Percentiles rank a stretch among this genome's conserved stretches.
phyloP scores from a whole-genome alignment of 2,888 invertebrate species.

The Callyntrura guangdongensis region DNA sequence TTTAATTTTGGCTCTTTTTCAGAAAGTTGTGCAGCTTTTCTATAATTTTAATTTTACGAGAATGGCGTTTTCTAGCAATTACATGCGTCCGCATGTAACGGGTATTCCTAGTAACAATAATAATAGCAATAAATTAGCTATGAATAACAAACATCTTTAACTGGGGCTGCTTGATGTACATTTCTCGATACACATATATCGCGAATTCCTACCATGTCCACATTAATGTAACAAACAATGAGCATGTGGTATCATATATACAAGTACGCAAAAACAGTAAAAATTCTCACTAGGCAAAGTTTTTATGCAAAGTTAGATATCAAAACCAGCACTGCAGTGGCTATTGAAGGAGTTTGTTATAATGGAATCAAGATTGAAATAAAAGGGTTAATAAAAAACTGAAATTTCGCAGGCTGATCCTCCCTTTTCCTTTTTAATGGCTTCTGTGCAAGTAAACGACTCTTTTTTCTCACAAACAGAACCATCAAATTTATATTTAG shows the following conservation, averaged over 20 bases:
- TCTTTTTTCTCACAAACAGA: constrained; percentile 68
- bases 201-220: too few species aligned
- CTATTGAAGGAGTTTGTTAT: constrained; percentile 44
- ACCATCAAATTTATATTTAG: constrained; percentile 56
- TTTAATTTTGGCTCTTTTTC: too few species aligned
- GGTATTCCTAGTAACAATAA: too few species aligned
- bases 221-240: neutral
- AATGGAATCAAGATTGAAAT: constrained; percentile 78
- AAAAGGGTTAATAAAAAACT: constrained; percentile 74
- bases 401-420: constrained; percentile 72
- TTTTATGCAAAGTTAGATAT: constrained; percentile 33
- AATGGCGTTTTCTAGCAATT: too few species aligned
- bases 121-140: constrained; percentile 39
- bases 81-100: too few species aligned
- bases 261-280: constrained; percentile 7
- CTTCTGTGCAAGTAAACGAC: constrained; percentile 76
- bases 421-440: constrained; percentile 76
- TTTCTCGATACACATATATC: too few species aligned
- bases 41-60: too few species aligned
- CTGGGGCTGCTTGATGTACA: neutral
- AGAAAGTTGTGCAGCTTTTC: too few species aligned
- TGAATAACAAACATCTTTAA: constrained; percentile 27
- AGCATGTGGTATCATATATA: constrained; percentile 51
- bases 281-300: neutral
- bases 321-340: constrained; percentile 32